Evolutionary conservation across 2,888 invertebrate genomes (phyloP), one percentile per base, ranked within the genome.

Genomic region (Acheta domesticus): DNA sequence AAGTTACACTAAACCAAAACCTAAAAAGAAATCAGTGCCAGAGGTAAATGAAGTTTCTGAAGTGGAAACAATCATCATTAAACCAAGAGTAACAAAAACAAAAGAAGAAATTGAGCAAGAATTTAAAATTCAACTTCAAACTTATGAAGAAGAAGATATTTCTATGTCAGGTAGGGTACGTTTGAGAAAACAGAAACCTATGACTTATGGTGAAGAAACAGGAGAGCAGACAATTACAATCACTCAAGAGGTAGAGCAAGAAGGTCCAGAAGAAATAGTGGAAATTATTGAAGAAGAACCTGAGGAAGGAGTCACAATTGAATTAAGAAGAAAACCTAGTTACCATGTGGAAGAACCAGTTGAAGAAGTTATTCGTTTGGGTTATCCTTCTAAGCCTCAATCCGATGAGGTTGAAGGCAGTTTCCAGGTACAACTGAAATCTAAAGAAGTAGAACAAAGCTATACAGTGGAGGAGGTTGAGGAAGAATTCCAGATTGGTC

Each of bases 71-170:
- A 94, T 95, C 0, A 94, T 93, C 74, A 95, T 95, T 87, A 91
- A 93, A 83, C 93, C 94, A 16, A 92, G 92, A 86, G 87, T 89
- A 11, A 93, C 92, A 0, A 94, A 93, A 88, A 93, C 93, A 0
- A 94, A 93, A 86, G 95, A 95, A 88, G 94, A 95, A 84, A 94
- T 96, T 19, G 95, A 96, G 85, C 96, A 96, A 88, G 96, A 96
- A 87, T 96, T 96, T 85, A 95, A 93, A 86, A 95, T 96, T 83
- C 93, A 93, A 16, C 87, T 95, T 81, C 93, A 95, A 86, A 93
- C 94, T 0, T 95, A 95, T 85, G 94, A 94, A 74, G 95, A 95
- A 87, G 95, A 95, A 88, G 94, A 95, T 87, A 93, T 95, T 83
- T 94, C 94, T 12, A 93, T 95, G 92, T 92, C 93, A 4, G 93